These are phyloP conservation scores for Fregata magnificens DNA, from an alignment of 2,113 vertebrate genomes.

Conservation along the genomic window DNA sequence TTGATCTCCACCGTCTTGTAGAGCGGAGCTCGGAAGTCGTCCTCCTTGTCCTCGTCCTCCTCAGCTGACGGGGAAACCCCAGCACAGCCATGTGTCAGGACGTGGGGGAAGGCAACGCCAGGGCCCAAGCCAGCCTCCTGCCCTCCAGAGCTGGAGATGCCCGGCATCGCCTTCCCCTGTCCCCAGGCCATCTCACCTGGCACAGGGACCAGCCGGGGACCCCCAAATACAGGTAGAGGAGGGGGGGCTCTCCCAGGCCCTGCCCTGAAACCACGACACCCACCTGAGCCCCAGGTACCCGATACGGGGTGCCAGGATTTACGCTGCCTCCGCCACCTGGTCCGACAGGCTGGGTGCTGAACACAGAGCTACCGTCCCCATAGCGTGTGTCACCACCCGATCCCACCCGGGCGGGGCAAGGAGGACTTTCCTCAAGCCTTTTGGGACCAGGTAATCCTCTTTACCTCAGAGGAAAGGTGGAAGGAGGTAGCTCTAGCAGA, in stretches of 20 bases:
- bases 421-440: no score
- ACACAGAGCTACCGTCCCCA: not conserved
- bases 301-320: accelerated
- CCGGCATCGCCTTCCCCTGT: accelerated
- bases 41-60: conserved; percentile 98
- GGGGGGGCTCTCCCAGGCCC: not conserved
- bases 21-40: conserved; percentile 95
- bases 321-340: not conserved
- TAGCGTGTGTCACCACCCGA: accelerated
- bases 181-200: not conserved
- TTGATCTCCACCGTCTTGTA: conserved; percentile 98
- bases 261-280: accelerated
- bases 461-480: not conserved
- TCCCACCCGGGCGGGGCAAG: accelerated
- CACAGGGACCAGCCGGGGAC: not conserved
- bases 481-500: not conserved
- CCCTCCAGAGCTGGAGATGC: accelerated
- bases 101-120: accelerated
- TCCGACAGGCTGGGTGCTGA: not conserved
- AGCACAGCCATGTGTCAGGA: not conserved
- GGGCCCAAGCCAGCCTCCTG: not conserved
- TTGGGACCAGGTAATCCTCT: not conserved
- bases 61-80: conserved; percentile 77
- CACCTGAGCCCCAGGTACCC: not conserved
- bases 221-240: accelerated